phyloP scores from a whole-genome alignment of 2,888 invertebrate genomes.

The Pollenia labialis region DNA sequence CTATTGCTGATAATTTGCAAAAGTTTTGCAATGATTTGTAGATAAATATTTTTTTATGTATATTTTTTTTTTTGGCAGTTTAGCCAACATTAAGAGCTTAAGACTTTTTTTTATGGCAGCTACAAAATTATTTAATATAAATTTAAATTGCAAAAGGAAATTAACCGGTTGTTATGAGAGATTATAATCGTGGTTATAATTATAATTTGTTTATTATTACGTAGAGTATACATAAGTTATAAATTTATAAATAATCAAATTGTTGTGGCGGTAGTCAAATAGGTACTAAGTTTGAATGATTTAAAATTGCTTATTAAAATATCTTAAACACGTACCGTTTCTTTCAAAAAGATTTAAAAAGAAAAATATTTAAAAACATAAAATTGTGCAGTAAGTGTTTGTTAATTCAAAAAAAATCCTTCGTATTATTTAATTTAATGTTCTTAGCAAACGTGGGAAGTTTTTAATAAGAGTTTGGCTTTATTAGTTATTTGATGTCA shows the following conservation, averaged over 20 bases:
- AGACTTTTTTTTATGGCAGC: neutral
- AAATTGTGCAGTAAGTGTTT: too few relatives aligned
- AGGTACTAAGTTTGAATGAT: neutral
- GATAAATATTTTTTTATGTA: constrained; percentile 44
- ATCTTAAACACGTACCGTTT: neutral
- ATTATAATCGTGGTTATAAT: constrained; percentile 32
- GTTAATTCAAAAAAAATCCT: too few relatives aligned
- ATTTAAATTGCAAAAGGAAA: constrained; percentile 32
- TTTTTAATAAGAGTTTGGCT: too few relatives aligned
- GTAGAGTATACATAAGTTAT: neutral
- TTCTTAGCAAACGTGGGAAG: too few relatives aligned
- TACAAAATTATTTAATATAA: constrained; percentile 11
- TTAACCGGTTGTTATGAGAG: constrained; percentile 15
- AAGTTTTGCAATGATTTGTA: constrained; percentile 65
- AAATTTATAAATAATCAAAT: neutral
- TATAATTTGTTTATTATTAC: constrained; percentile 28
- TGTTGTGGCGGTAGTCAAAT: neutral
- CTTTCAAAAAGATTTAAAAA: too few relatives aligned
- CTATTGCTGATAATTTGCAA: constrained; percentile 48
- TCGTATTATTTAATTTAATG: too few relatives aligned
- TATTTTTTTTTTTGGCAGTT: neutral
- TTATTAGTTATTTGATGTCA: too few relatives aligned
- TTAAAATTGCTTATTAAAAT: neutral
- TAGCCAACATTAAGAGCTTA: constrained; percentile 17
- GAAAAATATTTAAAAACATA: too few relatives aligned